phyloP scores from a whole-genome alignment of 2,797 vertebrate genomes.

The Falco novaeseelandiae region DNA sequence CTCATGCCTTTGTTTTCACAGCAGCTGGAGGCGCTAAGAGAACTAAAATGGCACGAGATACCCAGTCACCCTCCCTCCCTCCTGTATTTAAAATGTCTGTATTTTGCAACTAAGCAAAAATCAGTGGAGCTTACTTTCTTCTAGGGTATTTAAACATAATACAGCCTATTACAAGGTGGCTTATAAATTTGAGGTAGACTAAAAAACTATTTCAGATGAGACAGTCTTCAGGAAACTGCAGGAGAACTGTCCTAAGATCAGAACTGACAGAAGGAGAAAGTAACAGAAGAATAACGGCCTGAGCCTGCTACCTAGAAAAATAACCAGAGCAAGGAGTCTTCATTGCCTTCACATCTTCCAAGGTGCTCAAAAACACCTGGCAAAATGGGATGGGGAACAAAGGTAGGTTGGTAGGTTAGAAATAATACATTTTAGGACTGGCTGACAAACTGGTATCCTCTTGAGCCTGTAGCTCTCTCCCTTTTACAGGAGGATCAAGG shows the following conservation, averaged over 20 bases:
- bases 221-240: background rate
- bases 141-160: background rate
- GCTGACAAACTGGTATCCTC: background rate
- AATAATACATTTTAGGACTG: background rate
- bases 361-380: background rate
- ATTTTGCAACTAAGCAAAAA: background rate
- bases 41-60: background rate
- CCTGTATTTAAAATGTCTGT: background rate
- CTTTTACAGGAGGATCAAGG: background rate
- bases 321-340: background rate
- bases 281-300: background rate
- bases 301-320: background rate
- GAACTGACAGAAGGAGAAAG: background rate
- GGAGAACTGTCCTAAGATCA: background rate
- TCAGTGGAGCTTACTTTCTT: background rate
- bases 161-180: background rate
- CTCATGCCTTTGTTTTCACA: background rate
- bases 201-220: background rate
- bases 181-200: background rate
- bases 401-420: background rate
- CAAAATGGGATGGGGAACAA: background rate
- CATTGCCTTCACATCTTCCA: background rate
- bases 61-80: background rate
- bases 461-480: background rate
- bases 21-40: background rate